phyloP scores from a whole-genome alignment of 2,888 invertebrate genomes.

The Leucophora obtusa region DNA sequence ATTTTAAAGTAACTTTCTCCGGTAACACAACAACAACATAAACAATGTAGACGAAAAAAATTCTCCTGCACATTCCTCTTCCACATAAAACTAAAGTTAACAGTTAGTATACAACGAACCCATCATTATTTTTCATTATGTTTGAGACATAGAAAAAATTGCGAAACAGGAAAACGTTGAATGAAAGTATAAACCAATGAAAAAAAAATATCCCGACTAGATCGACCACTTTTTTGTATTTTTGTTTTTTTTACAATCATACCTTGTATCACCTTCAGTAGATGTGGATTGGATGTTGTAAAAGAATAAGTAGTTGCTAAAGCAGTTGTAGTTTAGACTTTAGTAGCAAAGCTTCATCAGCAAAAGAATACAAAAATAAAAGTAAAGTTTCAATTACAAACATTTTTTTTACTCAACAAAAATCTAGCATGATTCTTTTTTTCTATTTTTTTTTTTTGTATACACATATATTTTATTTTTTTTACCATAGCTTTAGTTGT shows the following conservation, averaged over 20 bases:
- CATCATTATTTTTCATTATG: slow-evolving; percentile 62
- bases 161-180: slow-evolving; percentile 15
- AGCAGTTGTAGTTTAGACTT: neutral
- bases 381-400: slow-evolving; percentile 61
- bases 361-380: slow-evolving; percentile 48
- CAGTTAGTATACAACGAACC: slow-evolving; percentile 5
- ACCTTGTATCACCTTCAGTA: slow-evolving; percentile 37
- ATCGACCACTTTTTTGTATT: slow-evolving; percentile 14
- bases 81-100: neutral
- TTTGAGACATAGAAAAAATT: slow-evolving; percentile 10
- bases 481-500: slow-evolving; percentile 23
- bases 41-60: neutral
- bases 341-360: slow-evolving; percentile 47
- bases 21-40: slow-evolving; percentile 27
- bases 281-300: neutral
- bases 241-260: slow-evolving; percentile 18
- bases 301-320: neutral
- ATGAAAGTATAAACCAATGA: slow-evolving; percentile 12
- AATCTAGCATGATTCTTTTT: slow-evolving; percentile 21
- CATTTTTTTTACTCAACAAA: slow-evolving; percentile 8
- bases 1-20: slow-evolving; percentile 60
- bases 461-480: no score
- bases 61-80: no score
- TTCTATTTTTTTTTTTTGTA: no score
- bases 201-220: neutral